Conservation (phyloP, 2,888 invertebrate species). For the Argyresthia goedartella region DNA sequence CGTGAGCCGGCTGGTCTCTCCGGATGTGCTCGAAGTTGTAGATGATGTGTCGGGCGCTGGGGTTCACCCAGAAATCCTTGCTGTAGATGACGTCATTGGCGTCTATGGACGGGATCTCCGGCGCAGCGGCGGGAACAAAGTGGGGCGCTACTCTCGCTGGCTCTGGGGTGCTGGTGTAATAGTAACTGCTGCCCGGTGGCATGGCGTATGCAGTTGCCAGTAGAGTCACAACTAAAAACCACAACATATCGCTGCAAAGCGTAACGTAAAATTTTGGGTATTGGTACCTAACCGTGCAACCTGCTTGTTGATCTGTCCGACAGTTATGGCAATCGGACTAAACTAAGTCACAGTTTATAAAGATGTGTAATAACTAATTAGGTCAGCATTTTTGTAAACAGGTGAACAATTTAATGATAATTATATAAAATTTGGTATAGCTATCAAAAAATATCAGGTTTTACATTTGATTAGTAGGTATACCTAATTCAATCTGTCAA, state of each 20-base stretch:
- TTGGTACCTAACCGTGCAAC: not conserved
- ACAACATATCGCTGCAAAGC: constrained; percentile 28
- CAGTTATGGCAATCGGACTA: no score
- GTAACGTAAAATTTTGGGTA: not conserved
- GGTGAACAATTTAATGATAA: no score
- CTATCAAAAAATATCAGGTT: no score
- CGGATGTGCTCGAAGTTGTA: constrained; percentile 29
- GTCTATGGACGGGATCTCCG: constrained; percentile 2
- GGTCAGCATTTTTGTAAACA: no score
- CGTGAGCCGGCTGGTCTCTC: constrained; percentile 24
- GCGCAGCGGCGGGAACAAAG: not conserved
- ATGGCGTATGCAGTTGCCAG: constrained; percentile 16
- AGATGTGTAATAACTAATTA: not conserved
- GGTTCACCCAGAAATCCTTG: constrained; percentile 11
- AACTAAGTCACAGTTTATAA: no score
- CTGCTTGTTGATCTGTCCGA: not conserved
- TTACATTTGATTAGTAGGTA: no score
- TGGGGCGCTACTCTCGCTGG: not conserved
- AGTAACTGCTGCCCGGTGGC: constrained; percentile 5
- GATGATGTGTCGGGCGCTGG: constrained; percentile 17
- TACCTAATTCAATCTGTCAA: no score
- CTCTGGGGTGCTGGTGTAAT: constrained; percentile 8
- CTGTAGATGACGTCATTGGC: constrained; percentile 4
- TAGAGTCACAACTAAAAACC: constrained; percentile 14
- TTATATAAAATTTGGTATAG: no score